Evolutionary conservation across 2,888 invertebrate species (phyloP), one percentile per base, ranked within the genome.

Genomic region (Autographa pulchrina): DNA sequence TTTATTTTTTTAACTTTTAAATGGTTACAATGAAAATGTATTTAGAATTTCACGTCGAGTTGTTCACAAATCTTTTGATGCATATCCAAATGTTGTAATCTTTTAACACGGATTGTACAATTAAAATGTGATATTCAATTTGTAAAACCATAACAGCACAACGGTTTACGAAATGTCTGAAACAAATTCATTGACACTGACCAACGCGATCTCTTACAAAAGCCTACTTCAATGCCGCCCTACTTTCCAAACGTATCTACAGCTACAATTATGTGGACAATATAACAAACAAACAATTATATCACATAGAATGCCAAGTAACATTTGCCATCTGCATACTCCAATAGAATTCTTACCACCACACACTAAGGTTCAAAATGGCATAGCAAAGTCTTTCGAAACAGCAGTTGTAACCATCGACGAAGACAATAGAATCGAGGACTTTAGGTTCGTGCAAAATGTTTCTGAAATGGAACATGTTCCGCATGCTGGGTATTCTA

Each of bases 111-210:
- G 1, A 70, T 35, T 68, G 60, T 73, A 75, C 66, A 75, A 82
- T 82, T 83, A 83, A 78, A 74, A 80, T 78, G 75, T 75, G 73
- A 82, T 82, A 83, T 83, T 74, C 62, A 75, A 81, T 79, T 84
- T 75, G 71, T 83, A 74, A 80, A 77, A 76, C 71, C 78, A 79
- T 80, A 82, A 78, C 72, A 62, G 67, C 72, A 70, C 60, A 70
- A 68, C 11, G 61, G 62, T 81, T 93, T 93, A 89, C 91, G 88
- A 90, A 93, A 92, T 73, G 72, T 85, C 90, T 92, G 92, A 89
- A 89, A 92, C 93, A 91, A 94, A 95, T 94, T 92, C 91, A 92
- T 92, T 94, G 94, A 92, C 95, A 94, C 92, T 93, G 94, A 91
- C 93, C 94, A 93, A 88, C 82, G 87, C 86, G 89, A 91, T 88